Evolutionary conservation across 2,113 vertebrate species (phyloP), one percentile per base, ranked within the genome.

Genomic region (Oplegnathus fasciatus): DNA sequence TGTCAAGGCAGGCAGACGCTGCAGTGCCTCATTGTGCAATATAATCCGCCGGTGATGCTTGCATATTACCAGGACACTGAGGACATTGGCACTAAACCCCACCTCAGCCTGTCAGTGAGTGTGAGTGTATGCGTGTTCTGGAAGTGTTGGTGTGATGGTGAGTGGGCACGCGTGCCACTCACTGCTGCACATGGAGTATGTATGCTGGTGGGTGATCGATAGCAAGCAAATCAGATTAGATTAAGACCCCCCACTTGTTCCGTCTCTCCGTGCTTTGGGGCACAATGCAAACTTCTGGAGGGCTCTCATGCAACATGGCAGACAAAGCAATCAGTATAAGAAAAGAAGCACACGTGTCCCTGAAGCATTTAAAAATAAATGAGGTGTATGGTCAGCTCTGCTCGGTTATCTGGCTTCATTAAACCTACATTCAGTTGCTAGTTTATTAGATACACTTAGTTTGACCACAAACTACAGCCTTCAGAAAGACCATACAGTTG

Each of bases 1-100:
- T 94, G 94, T 95, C 94, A 94, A 93, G 89, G 91, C 91, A 82
- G 87, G 91, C 88, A 91, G 93, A 91, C 90, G 82, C 93, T 92
- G 94, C 93, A 91, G 92, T 92, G 85, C 92, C 88, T 94, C 87
- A 90, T 85, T 91, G 93, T 94, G 93, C 93, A 93, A 94, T 93
- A 91, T 93, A 95, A 95, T 95, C 94, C 91, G 85, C 88, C 30
- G 2, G 67, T 75, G 91, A 91, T 92, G 94, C 86, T 84, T 77
- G 89, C 88, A 94, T 92, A 93, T 94, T 94, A 94, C 88, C 86
- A 86, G 95, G 92, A 94, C 92, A 88, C 90, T 83, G 86, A 95
- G 94, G 93, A 91, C 93, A 91, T 42, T 68, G 89, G 82, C 82
- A 78, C 88, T 91, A 94, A 93, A 89, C 83, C 91, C 84, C 89